These are phyloP conservation scores for Thymallus thymallus DNA, from an alignment of 2,113 vertebrate genomes.

Conservation along the genomic window DNA sequence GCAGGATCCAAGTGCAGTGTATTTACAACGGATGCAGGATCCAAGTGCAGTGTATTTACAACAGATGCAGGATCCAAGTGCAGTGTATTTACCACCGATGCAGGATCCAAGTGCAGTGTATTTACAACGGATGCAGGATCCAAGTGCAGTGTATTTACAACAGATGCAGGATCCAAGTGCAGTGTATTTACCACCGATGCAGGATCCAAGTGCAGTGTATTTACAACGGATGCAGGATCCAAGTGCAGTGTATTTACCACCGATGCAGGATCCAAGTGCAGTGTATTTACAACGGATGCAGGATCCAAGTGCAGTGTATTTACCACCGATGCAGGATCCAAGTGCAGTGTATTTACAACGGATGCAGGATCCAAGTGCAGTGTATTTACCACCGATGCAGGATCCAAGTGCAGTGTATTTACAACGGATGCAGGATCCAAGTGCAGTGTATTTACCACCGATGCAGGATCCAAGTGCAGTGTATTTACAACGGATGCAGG, in stretches of 20 bases:
- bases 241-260: constrained; percentile 48
- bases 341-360: constrained; percentile 49
- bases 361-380: constrained; percentile 49
- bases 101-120: constrained; percentile 48
- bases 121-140: constrained; percentile 50
- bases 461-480: constrained; percentile 50
- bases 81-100: constrained; percentile 52
- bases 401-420: constrained; percentile 49
- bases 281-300: constrained; percentile 51
- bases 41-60: constrained; percentile 48
- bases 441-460: constrained; percentile 51
- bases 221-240: constrained; percentile 46
- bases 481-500: constrained; percentile 50
- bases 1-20: constrained; percentile 47
- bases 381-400: constrained; percentile 51
- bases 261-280: constrained; percentile 48
- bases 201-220: constrained; percentile 50
- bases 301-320: constrained; percentile 49
- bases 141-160: constrained; percentile 49
- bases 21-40: constrained; percentile 51
- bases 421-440: constrained; percentile 41
- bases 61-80: constrained; percentile 42
- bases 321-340: constrained; percentile 44
- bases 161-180: constrained; percentile 44
- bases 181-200: constrained; percentile 51